Percentiles rank a stretch among this genome's conserved stretches.
Conservation (phyloP, 2,797 vertebrate genomes). For the Tenualosa ilisha region DNA sequence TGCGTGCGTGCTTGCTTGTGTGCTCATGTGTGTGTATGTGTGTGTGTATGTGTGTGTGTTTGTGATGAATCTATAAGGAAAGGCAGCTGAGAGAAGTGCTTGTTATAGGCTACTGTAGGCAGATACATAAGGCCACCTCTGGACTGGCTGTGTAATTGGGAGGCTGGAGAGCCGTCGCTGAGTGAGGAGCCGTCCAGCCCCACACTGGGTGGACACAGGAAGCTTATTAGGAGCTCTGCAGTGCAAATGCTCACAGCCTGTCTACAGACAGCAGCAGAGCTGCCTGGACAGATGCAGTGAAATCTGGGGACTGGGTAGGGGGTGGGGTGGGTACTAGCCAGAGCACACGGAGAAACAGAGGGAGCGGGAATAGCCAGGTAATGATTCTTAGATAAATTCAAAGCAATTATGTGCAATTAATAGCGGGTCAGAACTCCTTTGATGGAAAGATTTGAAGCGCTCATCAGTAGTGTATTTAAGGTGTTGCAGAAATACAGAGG, state of each 20-base stretch:
- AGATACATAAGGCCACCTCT: not conserved
- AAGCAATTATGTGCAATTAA: not conserved
- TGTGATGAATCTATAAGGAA: not conserved
- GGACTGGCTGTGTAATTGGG: not conserved
- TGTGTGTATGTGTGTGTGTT: too few species aligned
- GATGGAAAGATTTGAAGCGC: too few species aligned
- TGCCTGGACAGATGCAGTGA: not conserved
- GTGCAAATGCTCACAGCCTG: not conserved
- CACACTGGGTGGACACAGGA: not conserved
- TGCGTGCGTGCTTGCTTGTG: too few species aligned
- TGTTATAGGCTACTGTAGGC: not conserved
- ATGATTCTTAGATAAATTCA: not conserved
- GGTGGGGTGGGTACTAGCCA: conserved; percentile 2
- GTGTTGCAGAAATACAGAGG: too few species aligned
- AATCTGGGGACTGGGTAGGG: not conserved
- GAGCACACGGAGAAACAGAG: not conserved
- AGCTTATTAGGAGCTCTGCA: conserved; percentile 8
- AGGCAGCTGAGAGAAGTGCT: not conserved
- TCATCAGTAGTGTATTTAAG: too few species aligned
- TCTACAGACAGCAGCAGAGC: not conserved
- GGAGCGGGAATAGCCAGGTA: not conserved
- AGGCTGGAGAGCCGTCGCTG: not conserved
- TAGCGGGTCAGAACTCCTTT: too few species aligned
- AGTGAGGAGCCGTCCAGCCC: not conserved
- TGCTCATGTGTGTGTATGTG: too few species aligned